Base-by-base conservation (phyloP, 2,113 vertebrate species). In the Acinonyx jubatus region DNA sequence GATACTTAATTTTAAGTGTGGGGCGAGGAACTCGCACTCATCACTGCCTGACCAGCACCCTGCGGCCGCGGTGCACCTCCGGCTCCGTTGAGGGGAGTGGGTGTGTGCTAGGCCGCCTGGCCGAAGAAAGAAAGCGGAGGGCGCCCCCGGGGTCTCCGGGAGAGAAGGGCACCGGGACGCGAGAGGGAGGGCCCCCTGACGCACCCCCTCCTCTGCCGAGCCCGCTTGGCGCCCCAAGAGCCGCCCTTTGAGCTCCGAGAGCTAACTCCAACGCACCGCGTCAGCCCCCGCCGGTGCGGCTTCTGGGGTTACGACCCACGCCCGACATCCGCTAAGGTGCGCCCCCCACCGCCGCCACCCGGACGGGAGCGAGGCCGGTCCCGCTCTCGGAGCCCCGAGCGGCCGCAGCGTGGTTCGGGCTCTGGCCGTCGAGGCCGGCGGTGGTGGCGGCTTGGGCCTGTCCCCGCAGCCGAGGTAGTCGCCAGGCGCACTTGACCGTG, bases 11-110 rank as follows among this genome's bases (percentile, higher is more conserved):
- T 45, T 81, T 21, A 82, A 73, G 98, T 86, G 98, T 93, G 69
- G 94, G 95, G 96, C 98, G 98, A 98, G 98, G 98, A 98, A 84
- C 98, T 98, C 97, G 93, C 99, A 99, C 99, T 98, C 97, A 98
- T 98, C 99, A 98, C 87, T 98, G 98, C 98, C 98, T 98, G 98
- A 97, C 96, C 96, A 98, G 92, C 79, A 74, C 96, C 88, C 95
- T 48, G 97, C 82, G 98, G 98, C 98, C 98, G 94, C 97, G 52
- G 93, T 94, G 98, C 96, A 94, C 98, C 97, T 98, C 96, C 93
- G 97, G 92, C 98, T 41, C 98, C 96, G 98, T 97, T 98, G 98
- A 97, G 98, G 98, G 97, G 98, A 98, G 97, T 94, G 97, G 91
- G 98, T 98, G 98, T 98, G 99, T 98, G 97, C 96, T 4, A 52